Base-by-base conservation (phyloP, 2,113 vertebrate genomes). In the Anarhynchus alexandrinus region DNA sequence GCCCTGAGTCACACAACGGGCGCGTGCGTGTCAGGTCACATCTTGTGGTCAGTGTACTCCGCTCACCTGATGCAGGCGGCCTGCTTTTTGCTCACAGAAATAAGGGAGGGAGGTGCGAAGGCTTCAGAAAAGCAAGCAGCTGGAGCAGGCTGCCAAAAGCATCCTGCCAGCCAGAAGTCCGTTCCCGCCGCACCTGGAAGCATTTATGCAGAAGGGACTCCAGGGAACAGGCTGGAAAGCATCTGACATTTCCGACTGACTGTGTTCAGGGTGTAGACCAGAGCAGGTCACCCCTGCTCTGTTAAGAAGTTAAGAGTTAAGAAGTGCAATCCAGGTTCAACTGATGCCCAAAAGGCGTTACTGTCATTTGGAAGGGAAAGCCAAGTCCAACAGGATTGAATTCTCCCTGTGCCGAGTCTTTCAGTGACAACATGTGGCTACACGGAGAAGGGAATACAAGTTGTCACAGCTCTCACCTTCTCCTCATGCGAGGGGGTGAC, bases 401-500 rank as follows among this genome's bases (percentile, higher is more conserved):
- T 0, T 18, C 38, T 59, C 17, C 15, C 26, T 19, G 5, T 0
- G 13, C 30, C 1, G 1, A 65, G 27, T 16, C 51, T 5, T 54
- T 22, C 36, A 7, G 61, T 0, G 0, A 4, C 32, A 65, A 17
- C 0, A 2, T 5, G 4, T 0, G 42, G 49, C 42, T n/a, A 40
- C 10, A 12, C 32, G 3, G 23, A 49, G 57, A 84, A 86, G 27
- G 30, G 55, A 47, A 36, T 7, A 25, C 2, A 1, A 29, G 11
- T 1, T 27, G 27, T 43, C 42, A 51, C 26, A 88, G 70, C 74
- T 81, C 95, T 95, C 61, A 99, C 99, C 99, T 98, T 96, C 99
- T 99, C 92, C 99, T 98, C 99, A 99, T 99, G 42, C 99, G 99
- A 34, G 99, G 99, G 1, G 99, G 99, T 3, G 99, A 99, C 52